Percentiles rank a stretch among this genome's conserved stretches.
phyloP scores from a whole-genome alignment of 2,888 invertebrate species.

The Cotesia congregata region DNA sequence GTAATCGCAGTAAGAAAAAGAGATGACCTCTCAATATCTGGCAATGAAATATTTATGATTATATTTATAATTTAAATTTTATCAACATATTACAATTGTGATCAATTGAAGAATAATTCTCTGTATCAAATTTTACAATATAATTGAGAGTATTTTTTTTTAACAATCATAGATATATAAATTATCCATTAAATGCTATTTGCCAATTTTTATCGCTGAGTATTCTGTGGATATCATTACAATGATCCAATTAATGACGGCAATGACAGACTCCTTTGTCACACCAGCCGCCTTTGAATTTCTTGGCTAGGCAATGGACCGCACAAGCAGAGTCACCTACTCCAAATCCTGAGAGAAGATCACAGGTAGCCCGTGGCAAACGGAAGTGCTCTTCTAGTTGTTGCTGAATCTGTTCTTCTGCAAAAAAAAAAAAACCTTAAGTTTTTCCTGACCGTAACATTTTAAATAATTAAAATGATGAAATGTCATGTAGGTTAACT shows the following conservation, averaged over 20 bases:
- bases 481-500: too few species aligned
- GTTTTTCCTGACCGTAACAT: too few species aligned
- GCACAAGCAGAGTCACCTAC: neutral
- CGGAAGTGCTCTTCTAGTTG: neutral
- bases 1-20: too few species aligned
- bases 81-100: too few species aligned
- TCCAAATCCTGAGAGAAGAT: neutral
- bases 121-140: too few species aligned
- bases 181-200: neutral
- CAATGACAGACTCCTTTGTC: neutral
- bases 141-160: too few species aligned
- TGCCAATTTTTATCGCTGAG: neutral
- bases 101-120: too few species aligned
- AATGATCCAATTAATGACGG: neutral
- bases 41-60: too few species aligned
- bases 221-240: too few species aligned
- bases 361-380: neutral
- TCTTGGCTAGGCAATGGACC: neutral
- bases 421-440: neutral
- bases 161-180: neutral
- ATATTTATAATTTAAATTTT: too few species aligned
- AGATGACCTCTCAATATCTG: too few species aligned
- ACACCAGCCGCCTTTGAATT: neutral
- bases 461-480: too few species aligned
- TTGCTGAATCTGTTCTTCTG: neutral